Evolutionary conservation across 2,888 invertebrate species (phyloP).

Genomic region (Pecten maximus): DNA sequence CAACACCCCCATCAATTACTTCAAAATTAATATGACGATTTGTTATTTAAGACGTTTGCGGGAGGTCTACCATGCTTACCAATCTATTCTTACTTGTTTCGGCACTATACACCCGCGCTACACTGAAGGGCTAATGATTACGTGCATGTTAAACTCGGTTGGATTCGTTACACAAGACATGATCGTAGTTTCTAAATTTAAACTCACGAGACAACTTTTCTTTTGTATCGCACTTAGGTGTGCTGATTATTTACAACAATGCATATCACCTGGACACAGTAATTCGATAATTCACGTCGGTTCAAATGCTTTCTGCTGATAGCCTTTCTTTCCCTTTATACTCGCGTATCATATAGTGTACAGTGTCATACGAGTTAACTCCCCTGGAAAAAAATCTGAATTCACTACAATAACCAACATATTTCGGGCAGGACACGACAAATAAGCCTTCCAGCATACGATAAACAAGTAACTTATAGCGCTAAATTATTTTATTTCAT

Average conservation of each 20-base stretch:
- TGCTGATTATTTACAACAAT: background rate
- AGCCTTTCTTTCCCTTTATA: background rate
- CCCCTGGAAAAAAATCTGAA: background rate
- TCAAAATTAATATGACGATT: constrained; percentile 22
- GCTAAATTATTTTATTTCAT: background rate
- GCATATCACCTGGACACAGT: background rate
- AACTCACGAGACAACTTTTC: constrained; percentile 27
- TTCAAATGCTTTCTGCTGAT: background rate
- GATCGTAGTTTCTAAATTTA: constrained; percentile 22
- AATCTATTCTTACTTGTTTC: background rate
- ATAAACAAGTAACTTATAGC: no score
- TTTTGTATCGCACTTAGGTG: background rate
- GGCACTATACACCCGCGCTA: background rate
- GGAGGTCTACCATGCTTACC: background rate
- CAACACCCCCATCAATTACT: constrained; percentile 26
- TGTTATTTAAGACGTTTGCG: constrained; percentile 15
- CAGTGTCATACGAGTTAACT: background rate
- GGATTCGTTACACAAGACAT: background rate
- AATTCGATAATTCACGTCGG: background rate
- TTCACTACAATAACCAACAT: no score
- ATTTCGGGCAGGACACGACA: no score
- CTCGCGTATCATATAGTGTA: background rate
- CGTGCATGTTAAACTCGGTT: background rate
- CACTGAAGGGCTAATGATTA: background rate
- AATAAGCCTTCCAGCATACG: no score